These are phyloP conservation scores for Potamarius usumacintae DNA, from an alignment of 2,113 vertebrate genomes.

Conservation along the genomic window DNA sequence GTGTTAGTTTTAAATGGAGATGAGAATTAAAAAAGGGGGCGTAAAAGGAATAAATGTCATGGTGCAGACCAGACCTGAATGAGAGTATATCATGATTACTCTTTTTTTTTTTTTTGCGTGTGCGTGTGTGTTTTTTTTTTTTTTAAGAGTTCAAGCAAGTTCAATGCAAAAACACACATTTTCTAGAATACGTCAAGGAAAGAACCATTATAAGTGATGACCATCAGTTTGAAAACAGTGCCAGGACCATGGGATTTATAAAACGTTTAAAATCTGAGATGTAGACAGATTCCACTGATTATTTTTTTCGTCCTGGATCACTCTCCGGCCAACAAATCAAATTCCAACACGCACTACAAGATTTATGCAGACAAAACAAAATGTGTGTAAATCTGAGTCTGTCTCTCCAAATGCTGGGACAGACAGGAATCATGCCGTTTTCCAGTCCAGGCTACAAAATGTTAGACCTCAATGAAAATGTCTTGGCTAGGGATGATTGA, in stretches of 20 bases:
- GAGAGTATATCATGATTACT: background rate
- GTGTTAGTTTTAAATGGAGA: slow-evolving; percentile 3
- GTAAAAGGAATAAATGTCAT: background rate
- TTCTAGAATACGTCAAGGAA: background rate
- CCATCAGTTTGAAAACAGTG: background rate
- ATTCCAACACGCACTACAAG: background rate
- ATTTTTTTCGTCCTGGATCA: background rate
- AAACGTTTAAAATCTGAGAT: background rate
- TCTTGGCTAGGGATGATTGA: too few relatives aligned
- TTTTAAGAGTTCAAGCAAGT: background rate
- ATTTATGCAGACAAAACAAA: background rate
- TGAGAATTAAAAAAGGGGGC: background rate
- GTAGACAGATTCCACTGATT: background rate
- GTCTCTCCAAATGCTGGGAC: background rate
- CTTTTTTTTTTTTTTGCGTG: background rate
- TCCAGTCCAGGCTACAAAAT: too few relatives aligned
- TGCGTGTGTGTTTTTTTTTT: background rate
- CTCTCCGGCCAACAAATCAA: background rate
- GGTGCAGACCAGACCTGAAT: background rate
- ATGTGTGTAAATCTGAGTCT: background rate
- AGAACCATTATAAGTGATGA: background rate
- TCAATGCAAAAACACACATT: background rate
- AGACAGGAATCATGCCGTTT: too few relatives aligned
- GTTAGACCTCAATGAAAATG: too few relatives aligned
- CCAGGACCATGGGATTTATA: background rate